Conservation (phyloP, 2,797 vertebrate species). For the Trematomus bernacchii region DNA sequence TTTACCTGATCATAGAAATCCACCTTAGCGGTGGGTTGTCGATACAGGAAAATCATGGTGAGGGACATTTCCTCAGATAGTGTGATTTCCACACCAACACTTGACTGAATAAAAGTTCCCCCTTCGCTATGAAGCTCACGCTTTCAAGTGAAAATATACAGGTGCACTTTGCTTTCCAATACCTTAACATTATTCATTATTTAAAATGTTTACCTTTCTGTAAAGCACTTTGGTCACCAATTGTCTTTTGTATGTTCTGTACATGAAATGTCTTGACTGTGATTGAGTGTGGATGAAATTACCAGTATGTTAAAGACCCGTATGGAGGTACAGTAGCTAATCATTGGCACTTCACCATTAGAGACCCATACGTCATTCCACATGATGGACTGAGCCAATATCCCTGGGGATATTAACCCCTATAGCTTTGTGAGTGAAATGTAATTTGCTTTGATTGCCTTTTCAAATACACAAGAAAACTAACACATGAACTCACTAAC, state of each 20-base stretch:
- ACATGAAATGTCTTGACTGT: neutral
- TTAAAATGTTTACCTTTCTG: neutral
- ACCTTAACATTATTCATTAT: neutral
- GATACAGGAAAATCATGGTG: too few species aligned
- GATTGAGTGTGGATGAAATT: neutral
- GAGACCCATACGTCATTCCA: too few species aligned
- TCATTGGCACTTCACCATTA: too few species aligned
- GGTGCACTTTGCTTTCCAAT: neutral
- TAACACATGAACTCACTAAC: neutral
- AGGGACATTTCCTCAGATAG: too few species aligned
- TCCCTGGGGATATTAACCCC: conserved; percentile 33
- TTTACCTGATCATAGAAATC: too few species aligned
- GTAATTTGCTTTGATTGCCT: conserved; percentile 13
- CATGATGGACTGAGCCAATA: neutral
- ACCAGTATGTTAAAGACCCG: neutral
- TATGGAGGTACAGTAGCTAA: too few species aligned
- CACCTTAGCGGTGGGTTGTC: too few species aligned
- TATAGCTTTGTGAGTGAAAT: conserved; percentile 28
- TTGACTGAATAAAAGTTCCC: neutral
- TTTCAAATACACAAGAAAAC: conserved; percentile 2
- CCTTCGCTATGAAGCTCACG: neutral
- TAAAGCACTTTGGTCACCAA: neutral
- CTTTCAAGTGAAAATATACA: neutral
- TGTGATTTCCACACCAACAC: too few species aligned
- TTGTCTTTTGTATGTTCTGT: neutral